Evolutionary conservation across 2,888 invertebrate genomes (phyloP).

Genomic region (Eupithecia tripunctaria): DNA sequence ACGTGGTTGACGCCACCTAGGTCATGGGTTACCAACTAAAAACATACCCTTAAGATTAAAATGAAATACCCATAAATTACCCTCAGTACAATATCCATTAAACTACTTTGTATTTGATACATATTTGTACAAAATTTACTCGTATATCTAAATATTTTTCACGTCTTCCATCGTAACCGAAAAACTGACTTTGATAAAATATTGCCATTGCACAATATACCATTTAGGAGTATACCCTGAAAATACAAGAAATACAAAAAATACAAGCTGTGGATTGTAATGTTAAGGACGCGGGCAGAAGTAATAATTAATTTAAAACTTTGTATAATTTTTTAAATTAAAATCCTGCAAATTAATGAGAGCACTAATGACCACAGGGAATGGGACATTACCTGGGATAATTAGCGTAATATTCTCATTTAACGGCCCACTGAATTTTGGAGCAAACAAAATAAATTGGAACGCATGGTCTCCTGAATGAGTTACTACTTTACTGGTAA

Average conservation of each 20-base stretch:
- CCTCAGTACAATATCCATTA: background rate
- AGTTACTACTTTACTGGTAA: background rate
- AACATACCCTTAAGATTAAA: too few species aligned
- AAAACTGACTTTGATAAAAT: background rate
- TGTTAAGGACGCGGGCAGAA: background rate
- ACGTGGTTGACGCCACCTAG: too few species aligned
- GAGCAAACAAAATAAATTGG: slow-evolving; percentile 36
- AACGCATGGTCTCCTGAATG: slow-evolving; percentile 21
- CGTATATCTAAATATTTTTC: too few species aligned
- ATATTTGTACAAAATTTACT: too few species aligned
- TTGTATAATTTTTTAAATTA: slow-evolving; percentile 14
- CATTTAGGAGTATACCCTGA: background rate
- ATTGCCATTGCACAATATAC: background rate
- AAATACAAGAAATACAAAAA: too few species aligned
- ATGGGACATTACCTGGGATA: slow-evolving; percentile 40
- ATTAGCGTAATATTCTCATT: slow-evolving; percentile 40
- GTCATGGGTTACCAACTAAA: too few species aligned
- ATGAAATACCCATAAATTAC: too few species aligned
- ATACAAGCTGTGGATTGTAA: background rate
- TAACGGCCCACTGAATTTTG: slow-evolving; percentile 35
- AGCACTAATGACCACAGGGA: slow-evolving; percentile 36
- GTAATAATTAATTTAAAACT: slow-evolving; percentile 4
- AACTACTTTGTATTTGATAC: background rate
- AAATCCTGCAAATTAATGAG: slow-evolving; percentile 36
- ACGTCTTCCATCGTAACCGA: background rate